phyloP scores from a whole-genome alignment of 2,888 invertebrate species.

The Parascotia fuliginaria region DNA sequence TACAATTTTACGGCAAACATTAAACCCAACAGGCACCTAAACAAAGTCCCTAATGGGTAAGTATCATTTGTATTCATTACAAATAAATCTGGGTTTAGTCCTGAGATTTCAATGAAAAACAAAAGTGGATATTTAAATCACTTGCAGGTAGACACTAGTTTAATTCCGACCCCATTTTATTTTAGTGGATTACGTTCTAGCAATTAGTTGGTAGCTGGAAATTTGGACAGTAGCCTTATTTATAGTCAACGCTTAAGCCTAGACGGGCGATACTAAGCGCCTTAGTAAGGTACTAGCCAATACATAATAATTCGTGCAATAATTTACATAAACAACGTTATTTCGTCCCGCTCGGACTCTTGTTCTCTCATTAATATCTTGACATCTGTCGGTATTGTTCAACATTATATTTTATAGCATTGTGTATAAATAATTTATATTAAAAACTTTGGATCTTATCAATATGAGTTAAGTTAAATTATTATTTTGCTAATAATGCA shows the following conservation, averaged over 20 bases:
- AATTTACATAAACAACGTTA: constrained; percentile 43
- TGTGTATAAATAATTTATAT: no score
- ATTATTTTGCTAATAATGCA: no score
- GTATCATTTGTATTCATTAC: constrained; percentile 35
- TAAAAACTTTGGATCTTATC: no score
- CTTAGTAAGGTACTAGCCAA: constrained; percentile 53
- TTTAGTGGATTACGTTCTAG: constrained; percentile 70
- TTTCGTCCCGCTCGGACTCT: constrained; percentile 11
- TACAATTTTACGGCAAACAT: no score
- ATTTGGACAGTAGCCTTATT: constrained; percentile 68
- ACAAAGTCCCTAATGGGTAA: constrained; percentile 15
- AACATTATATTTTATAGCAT: no score
- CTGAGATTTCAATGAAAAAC: constrained; percentile 40
- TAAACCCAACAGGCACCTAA: not conserved
- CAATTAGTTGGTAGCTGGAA: constrained; percentile 70
- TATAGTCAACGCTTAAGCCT: constrained; percentile 60
- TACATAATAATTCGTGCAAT: constrained; percentile 51
- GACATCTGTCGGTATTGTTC: no score
- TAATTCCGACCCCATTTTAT: constrained; percentile 62
- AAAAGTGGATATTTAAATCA: constrained; percentile 49
- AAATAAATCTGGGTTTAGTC: constrained; percentile 28
- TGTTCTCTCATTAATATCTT: constrained; percentile 2
- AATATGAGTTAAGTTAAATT: no score
- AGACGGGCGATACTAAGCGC: constrained; percentile 57
- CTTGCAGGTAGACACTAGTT: constrained; percentile 46